Conservation (phyloP, 2,113 vertebrate species). For the Erpornis zantholeuca region DNA sequence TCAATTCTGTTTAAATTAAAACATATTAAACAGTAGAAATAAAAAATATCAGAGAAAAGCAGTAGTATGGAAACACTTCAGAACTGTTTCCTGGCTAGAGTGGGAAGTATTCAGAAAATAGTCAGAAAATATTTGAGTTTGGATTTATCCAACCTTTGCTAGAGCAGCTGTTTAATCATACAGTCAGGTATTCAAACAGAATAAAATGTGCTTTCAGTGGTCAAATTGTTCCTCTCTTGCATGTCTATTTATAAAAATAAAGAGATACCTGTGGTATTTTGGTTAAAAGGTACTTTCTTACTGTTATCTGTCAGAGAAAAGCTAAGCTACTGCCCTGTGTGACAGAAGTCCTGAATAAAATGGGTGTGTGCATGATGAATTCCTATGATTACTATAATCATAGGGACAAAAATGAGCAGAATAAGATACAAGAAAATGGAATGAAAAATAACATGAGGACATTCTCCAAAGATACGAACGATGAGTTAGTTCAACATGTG, state of each 20-base stretch:
- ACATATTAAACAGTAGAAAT: background rate
- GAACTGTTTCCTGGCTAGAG: background rate
- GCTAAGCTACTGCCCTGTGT: background rate
- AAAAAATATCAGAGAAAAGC: background rate
- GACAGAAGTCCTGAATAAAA: background rate
- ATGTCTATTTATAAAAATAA: conserved; percentile 16
- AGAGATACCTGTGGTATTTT: background rate
- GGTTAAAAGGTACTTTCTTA: background rate
- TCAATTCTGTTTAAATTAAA: background rate
- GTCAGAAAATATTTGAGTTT: background rate
- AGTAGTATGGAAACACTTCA: background rate
- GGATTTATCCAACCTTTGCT: background rate
- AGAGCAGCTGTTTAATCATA: background rate
- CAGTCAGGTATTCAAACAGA: background rate
- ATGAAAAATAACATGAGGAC: background rate
- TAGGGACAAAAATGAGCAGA: background rate
- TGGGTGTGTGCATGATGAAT: background rate
- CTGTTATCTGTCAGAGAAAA: background rate
- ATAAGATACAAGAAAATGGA: background rate
- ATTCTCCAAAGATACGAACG: background rate
- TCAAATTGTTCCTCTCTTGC: background rate
- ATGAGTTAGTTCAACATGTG: background rate
- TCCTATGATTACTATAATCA: background rate
- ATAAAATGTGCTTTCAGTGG: background rate
- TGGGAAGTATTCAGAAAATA: background rate